Percentiles rank a stretch among this genome's conserved stretches.
These are phyloP conservation scores for Apogon talboti DNA, from an alignment of 2,797 vertebrate genomes.

Conservation along the genomic window DNA sequence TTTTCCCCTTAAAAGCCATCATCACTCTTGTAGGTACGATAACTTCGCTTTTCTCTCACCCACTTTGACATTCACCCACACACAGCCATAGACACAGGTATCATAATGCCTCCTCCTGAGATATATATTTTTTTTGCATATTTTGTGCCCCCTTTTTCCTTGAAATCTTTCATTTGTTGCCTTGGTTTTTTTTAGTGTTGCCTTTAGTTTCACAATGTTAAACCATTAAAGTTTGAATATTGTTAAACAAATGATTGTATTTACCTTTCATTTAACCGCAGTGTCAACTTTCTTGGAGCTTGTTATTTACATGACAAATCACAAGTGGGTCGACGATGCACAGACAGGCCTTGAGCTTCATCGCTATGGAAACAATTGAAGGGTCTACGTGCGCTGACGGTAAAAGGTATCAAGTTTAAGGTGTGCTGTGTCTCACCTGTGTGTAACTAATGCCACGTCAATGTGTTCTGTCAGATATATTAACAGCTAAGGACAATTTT, in stretches of 20 bases:
- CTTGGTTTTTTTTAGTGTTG: conserved; percentile 75
- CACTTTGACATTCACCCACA: conserved; percentile 28
- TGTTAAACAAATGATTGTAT: conserved; percentile 67
- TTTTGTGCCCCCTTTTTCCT: conserved; percentile 24
- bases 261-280: conserved; percentile 22
- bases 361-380: conserved; percentile 60
- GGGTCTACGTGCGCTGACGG: conserved; percentile 46
- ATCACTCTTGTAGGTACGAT: conserved; percentile 54
- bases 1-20: conserved; percentile 37
- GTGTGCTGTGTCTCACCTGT: conserved; percentile 30
- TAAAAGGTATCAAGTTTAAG: conserved; percentile 55
- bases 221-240: conserved; percentile 85
- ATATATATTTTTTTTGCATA: conserved; percentile 55
- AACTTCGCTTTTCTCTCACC: conserved; percentile 36
- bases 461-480: conserved; percentile 16
- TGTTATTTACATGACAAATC: conserved; percentile 60
- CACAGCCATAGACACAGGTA: conserved; percentile 59
- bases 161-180: conserved; percentile 46
- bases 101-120: conserved; percentile 53
- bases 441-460: conserved; percentile 17
- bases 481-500: background rate
- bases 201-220: conserved; percentile 83
- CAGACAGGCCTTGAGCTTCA: conserved; percentile 22
- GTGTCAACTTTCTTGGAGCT: conserved; percentile 15
- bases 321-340: conserved; percentile 23